Percentiles rank a stretch among this genome's conserved stretches.
phyloP scores from a whole-genome alignment of 2,113 vertebrate genomes.

The Serilophus lunatus region DNA sequence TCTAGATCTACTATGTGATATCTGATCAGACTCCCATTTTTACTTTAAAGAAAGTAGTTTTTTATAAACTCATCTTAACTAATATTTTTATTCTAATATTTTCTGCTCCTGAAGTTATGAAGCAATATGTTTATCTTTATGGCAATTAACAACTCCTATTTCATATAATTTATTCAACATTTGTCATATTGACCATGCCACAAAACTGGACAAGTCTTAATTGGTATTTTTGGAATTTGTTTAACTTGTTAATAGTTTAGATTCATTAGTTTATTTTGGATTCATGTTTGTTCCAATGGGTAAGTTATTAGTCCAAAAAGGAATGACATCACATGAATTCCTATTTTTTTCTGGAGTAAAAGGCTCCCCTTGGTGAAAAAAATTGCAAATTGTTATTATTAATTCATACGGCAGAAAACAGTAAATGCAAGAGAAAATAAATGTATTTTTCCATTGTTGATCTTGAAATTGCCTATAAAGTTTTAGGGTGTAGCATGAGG shows the following conservation, averaged over 20 bases:
- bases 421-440: slow-evolving; percentile 59
- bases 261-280: background rate
- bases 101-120: background rate
- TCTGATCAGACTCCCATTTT: background rate
- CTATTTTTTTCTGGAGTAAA: slow-evolving; percentile 36
- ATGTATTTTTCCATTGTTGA: slow-evolving; percentile 20
- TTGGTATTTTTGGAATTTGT: background rate
- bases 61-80: background rate
- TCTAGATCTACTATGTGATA: background rate
- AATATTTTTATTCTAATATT: background rate
- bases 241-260: background rate
- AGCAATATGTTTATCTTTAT: background rate
- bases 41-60: background rate
- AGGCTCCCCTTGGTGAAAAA: slow-evolving; percentile 57
- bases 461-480: slow-evolving; percentile 26
- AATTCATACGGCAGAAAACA: slow-evolving; percentile 53
- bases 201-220: background rate
- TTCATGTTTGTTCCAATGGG: background rate
- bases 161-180: background rate
- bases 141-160: background rate
- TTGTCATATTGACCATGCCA: background rate
- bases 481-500: background rate
- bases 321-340: background rate
- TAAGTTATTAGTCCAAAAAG: background rate
- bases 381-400: slow-evolving; percentile 59